Evolutionary conservation across 2,797 vertebrate species (phyloP).

Genomic region (Galaxias olidus): DNA sequence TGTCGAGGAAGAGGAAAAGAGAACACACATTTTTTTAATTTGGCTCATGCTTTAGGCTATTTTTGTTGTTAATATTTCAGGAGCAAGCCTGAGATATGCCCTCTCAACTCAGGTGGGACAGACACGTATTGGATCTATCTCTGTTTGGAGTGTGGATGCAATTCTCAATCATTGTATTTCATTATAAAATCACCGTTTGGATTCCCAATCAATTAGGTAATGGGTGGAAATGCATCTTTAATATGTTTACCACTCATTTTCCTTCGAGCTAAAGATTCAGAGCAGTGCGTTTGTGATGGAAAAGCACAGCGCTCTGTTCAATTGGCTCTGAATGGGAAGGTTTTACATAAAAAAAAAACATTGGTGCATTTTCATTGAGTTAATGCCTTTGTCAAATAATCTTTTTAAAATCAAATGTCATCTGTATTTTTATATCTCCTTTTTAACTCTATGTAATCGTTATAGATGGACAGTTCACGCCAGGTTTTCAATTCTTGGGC

Average conservation of each 20-base stretch:
- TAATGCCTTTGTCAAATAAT: no score
- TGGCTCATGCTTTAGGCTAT: slow-evolving; percentile 71
- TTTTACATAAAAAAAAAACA: no score
- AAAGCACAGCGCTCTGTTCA: slow-evolving; percentile 22
- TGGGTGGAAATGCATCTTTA: slow-evolving; percentile 63
- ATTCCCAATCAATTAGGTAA: slow-evolving; percentile 67
- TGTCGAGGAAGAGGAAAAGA: slow-evolving; percentile 60
- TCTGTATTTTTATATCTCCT: not conserved
- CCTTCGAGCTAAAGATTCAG: slow-evolving; percentile 54
- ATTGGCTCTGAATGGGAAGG: slow-evolving; percentile 23
- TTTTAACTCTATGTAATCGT: not conserved
- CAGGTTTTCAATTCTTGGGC: slow-evolving; percentile 33
- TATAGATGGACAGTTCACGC: slow-evolving; percentile 11
- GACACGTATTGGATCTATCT: slow-evolving; percentile 56
- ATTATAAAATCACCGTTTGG: slow-evolving; percentile 59
- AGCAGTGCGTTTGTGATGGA: slow-evolving; percentile 31
- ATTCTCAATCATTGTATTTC: slow-evolving; percentile 66
- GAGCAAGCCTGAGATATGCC: slow-evolving; percentile 58
- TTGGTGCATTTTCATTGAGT: no score
- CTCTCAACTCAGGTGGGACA: slow-evolving; percentile 68
- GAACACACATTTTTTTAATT: slow-evolving; percentile 70
- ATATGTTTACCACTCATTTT: slow-evolving; percentile 35
- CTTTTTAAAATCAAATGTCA: not conserved
- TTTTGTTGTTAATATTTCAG: slow-evolving; percentile 69
- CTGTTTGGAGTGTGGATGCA: slow-evolving; percentile 46